Conservation (phyloP, 2,113 vertebrate species). For the Indicator indicator region DNA sequence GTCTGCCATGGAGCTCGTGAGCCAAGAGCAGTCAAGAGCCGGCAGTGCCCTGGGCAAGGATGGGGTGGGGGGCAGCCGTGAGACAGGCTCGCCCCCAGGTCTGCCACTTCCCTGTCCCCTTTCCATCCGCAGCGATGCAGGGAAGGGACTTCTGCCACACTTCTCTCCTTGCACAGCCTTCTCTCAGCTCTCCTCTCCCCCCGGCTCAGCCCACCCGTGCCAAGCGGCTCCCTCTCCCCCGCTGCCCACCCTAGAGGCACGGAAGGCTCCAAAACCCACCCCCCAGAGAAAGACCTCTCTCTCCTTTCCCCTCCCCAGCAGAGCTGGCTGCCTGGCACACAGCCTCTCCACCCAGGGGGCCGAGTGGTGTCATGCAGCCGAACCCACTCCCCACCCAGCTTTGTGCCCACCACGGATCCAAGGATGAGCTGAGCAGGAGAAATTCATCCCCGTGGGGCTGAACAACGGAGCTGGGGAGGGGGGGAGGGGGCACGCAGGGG, state of each 20-base stretch:
- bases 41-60: not conserved
- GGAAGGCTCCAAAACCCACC: not conserved
- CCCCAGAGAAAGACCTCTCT: not conserved
- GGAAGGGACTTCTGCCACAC: not conserved
- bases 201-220: not conserved
- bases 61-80: not conserved
- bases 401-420: not conserved
- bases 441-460: not conserved
- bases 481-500: not conserved
- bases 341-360: not conserved
- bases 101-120: not conserved
- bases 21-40: not conserved
- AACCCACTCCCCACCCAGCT: fast-evolving
- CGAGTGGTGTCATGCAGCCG: fast-evolving
- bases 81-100: not conserved
- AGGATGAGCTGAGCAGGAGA: not conserved
- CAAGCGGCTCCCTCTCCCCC: fast-evolving
- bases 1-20: not conserved
- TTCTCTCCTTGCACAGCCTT: not conserved
- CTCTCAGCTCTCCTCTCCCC: not conserved
- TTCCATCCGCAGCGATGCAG: not conserved
- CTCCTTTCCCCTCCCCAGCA: not conserved
- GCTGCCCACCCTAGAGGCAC: not conserved
- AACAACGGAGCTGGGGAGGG: not conserved
- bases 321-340: not conserved